These are phyloP conservation scores for Gila orcuttii DNA, from an alignment of 2,113 vertebrate species.

Conservation along the genomic window DNA sequence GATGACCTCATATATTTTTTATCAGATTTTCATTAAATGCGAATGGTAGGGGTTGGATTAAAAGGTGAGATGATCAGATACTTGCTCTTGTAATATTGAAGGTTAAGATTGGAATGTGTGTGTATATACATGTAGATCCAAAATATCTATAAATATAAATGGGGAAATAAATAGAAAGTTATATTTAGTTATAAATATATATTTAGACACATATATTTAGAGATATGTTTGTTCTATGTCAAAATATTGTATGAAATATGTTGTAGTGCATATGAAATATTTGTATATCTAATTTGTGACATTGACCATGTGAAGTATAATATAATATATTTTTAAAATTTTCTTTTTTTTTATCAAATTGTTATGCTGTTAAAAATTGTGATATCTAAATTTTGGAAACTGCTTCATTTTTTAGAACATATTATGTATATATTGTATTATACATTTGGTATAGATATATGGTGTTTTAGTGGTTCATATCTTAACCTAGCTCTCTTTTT, in stretches of 20 bases:
- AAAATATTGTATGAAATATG: no score
- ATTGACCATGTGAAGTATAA: not conserved
- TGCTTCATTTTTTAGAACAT: not conserved
- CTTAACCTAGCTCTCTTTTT: not conserved
- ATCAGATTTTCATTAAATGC: constrained; percentile 72
- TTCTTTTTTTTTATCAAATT: not conserved
- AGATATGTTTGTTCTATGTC: no score
- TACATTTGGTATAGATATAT: not conserved
- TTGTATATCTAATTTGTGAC: no score
- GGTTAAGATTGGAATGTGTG: constrained; percentile 14
- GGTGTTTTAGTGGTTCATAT: not conserved
- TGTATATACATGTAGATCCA: not conserved
- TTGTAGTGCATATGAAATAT: no score
- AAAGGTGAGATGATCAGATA: constrained; percentile 68
- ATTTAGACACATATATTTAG: no score
- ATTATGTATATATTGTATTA: not conserved
- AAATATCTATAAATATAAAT: no score
- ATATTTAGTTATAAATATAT: no score
- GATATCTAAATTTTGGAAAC: not conserved
- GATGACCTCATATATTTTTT: constrained; percentile 53
- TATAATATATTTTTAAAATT: not conserved
- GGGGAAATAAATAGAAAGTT: no score
- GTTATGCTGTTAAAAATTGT: not conserved
- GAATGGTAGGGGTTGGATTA: constrained; percentile 61
- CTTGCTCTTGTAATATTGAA: not conserved